Percentiles rank a stretch among this genome's conserved stretches.
Evolutionary conservation across 2,888 invertebrate genomes (phyloP).

Genomic region (Lamellibrachia satsuma): DNA sequence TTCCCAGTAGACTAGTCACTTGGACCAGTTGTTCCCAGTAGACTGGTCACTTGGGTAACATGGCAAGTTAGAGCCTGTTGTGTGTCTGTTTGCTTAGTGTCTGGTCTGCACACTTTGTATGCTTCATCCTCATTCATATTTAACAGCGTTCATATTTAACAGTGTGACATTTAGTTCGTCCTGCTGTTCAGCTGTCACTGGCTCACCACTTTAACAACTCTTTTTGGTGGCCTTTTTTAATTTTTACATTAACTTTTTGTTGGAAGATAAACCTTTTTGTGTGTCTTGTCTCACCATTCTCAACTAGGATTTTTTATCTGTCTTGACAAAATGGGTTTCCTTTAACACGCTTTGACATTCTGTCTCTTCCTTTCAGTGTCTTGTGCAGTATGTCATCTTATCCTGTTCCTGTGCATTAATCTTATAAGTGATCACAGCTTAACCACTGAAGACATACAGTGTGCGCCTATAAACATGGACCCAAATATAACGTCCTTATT

Average conservation of each 20-base stretch:
- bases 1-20: neutral
- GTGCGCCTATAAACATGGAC: neutral
- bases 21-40: neutral
- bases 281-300: neutral
- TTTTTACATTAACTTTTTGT: conserved; percentile 2
- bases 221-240: neutral
- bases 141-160: neutral
- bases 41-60: no score
- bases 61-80: neutral
- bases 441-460: neutral
- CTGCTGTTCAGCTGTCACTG: neutral
- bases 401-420: neutral
- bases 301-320: neutral
- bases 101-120: neutral
- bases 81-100: conserved; percentile 1
- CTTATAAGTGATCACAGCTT: neutral
- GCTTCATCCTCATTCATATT: neutral
- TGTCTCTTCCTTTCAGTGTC: neutral
- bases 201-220: neutral
- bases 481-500: neutral
- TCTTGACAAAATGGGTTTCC: neutral
- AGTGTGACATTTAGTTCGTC: neutral
- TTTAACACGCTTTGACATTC: neutral
- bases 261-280: neutral
- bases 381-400: neutral